Evolutionary conservation across 2,888 invertebrate genomes (phyloP), one percentile per base, ranked within the genome.

Genomic region (Lymantria dispar): DNA sequence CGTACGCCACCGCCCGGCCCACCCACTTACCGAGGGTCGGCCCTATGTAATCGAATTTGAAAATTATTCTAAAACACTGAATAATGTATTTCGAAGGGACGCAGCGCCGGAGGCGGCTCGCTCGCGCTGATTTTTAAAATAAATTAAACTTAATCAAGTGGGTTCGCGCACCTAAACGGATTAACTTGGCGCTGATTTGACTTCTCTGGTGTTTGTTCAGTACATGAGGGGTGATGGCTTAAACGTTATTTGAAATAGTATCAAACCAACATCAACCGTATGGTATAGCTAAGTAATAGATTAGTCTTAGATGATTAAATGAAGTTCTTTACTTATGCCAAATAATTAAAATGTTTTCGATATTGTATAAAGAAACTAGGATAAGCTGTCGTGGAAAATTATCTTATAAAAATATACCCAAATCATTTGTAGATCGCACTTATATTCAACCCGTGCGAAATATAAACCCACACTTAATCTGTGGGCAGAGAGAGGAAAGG

Each of bases 11-110:
- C 77, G 80, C 82, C 82, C 85, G 78, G 79, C 85, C 85, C 85
- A 84, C 85, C 85, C 85, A 84, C 91, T 91, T 87, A 87, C 89
- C 78, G 80, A 88, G 87, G 87, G 88, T 88, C 88, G 87, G 86
- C 82, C 89, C 90, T 91, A 91, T 91, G 91, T 91, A 91, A 91
- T 91, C 91, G 91, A 91, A 91, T 91, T 91, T 91, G 90, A 91
- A 91, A 91, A 91, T 91, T 91, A 91, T 91, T 91, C 91, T 91
- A 91, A 91, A 91, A 91, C 91, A 91, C 90, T 91, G 90, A 90
- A 91, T 91, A 91, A 91, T 91, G 91, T 90, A 91, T 91, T 87
- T 84, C 68, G 82, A 70, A 86, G 88, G 87, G 89, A 85, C 82
- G 78, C 70, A 68, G 75, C 52, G 87, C 89, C 87, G 77, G 82